These are phyloP conservation scores for Coptotermes formosanus DNA, from an alignment of 1,140 invertebrate genomes.

Conservation along the genomic window DNA sequence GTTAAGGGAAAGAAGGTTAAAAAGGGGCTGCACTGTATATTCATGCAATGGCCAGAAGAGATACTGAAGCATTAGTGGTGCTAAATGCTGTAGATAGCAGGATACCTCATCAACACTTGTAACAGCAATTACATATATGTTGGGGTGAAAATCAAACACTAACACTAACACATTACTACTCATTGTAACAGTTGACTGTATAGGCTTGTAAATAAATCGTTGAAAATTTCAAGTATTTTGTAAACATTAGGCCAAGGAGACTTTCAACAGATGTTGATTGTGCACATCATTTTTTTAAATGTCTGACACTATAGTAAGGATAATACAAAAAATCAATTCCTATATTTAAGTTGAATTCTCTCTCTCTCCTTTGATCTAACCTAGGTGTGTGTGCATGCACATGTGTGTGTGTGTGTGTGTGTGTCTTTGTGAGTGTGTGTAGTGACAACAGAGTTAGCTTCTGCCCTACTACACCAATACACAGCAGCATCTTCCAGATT, in stretches of 20 bases:
- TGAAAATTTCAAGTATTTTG: constrained; percentile 32
- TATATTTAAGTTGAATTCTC: constrained; percentile 25
- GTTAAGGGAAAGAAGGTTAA: too few relatives aligned
- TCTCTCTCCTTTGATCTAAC: background rate
- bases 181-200: background rate
- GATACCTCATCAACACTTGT: background rate
- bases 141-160: constrained; percentile 7
- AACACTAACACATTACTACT: constrained; percentile 16
- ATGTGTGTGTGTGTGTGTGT: background rate
- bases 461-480: background rate
- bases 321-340: constrained; percentile 30
- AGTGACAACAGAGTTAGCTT: background rate
- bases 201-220: constrained; percentile 34
- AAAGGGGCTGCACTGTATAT: too few relatives aligned
- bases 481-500: background rate
- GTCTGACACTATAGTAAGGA: constrained; percentile 12
- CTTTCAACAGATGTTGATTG: constrained; percentile 31
- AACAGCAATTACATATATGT: background rate
- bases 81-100: background rate
- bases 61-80: background rate
- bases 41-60: too few relatives aligned
- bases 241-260: constrained; percentile 34
- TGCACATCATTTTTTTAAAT: constrained; percentile 25
- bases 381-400: background rate
- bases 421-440: background rate